Conservation (phyloP, 2,888 invertebrate species). For the Bombyx huttoni region DNA sequence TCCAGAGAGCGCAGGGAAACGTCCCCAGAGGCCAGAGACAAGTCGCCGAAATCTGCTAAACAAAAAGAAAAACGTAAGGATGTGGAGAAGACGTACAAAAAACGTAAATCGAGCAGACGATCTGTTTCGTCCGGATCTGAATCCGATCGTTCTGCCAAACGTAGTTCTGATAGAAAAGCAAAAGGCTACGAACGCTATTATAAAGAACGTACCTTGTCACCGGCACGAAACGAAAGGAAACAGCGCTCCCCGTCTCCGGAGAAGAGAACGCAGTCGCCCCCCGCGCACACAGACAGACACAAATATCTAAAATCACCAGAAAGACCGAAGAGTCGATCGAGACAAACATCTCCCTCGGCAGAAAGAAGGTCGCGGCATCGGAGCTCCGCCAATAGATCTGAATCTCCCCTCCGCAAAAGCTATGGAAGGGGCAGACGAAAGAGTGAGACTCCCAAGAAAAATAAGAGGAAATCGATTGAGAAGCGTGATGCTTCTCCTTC, state of each 20-base stretch:
- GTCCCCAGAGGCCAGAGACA: constrained; percentile 33
- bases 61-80: constrained; percentile 32
- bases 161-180: constrained; percentile 20
- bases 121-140: constrained; percentile 44
- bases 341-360: constrained; percentile 6
- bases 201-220: constrained; percentile 24
- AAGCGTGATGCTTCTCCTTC: constrained; percentile 21
- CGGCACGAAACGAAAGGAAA: constrained; percentile 21
- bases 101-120: constrained; percentile 22
- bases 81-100: constrained; percentile 32
- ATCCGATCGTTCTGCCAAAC: constrained; percentile 27
- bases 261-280: neutral
- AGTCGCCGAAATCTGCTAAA: constrained; percentile 30
- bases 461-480: constrained; percentile 25
- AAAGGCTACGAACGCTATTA: constrained; percentile 30
- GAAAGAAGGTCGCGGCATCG: constrained; percentile 3
- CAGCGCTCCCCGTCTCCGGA: constrained; percentile 16
- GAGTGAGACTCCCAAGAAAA: constrained; percentile 29
- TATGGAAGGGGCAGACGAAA: constrained; percentile 27
- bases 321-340: constrained; percentile 9
- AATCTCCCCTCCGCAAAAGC: constrained; percentile 18
- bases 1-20: constrained; percentile 33
- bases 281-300: neutral
- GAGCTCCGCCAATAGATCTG: constrained; percentile 29
- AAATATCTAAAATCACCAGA: constrained; percentile 10